These are phyloP conservation scores for Carcharodon carcharias DNA, from an alignment of 2,797 vertebrate genomes.

Conservation along the genomic window DNA sequence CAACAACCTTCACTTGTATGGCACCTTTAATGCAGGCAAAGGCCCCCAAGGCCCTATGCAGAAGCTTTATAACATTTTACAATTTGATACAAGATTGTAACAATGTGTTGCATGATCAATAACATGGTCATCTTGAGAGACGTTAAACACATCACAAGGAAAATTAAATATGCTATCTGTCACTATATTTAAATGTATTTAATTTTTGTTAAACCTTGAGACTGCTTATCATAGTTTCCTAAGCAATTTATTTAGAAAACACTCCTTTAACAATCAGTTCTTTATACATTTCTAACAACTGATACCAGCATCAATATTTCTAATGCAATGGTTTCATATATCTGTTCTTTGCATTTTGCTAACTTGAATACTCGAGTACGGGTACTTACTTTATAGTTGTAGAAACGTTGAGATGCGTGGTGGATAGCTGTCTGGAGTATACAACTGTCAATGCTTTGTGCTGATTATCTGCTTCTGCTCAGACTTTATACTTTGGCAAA, in stretches of 20 bases:
- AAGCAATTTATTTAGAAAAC: neutral
- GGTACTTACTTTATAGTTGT: neutral
- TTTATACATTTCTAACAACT: neutral
- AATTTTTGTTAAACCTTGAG: neutral
- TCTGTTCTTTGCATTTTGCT: neutral
- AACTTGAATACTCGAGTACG: neutral
- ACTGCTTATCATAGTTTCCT: neutral
- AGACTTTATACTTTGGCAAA: constrained; percentile 10
- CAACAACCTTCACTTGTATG: neutral
- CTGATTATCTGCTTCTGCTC: neutral
- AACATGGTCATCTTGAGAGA: neutral
- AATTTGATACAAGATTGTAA: neutral
- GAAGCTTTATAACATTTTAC: neutral
- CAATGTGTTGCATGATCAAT: neutral
- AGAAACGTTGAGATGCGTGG: neutral
- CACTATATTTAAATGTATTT: neutral
- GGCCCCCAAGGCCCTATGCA: neutral
- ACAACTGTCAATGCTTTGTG: neutral
- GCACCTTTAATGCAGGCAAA: neutral
- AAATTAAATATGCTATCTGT: neutral
- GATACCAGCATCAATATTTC: neutral
- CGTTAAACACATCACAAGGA: neutral
- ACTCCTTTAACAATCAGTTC: neutral
- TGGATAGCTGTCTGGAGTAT: neutral
- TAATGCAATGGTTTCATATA: neutral